Conservation (phyloP, 2,797 vertebrate genomes). For the Eleutherodactylus coqui region DNA sequence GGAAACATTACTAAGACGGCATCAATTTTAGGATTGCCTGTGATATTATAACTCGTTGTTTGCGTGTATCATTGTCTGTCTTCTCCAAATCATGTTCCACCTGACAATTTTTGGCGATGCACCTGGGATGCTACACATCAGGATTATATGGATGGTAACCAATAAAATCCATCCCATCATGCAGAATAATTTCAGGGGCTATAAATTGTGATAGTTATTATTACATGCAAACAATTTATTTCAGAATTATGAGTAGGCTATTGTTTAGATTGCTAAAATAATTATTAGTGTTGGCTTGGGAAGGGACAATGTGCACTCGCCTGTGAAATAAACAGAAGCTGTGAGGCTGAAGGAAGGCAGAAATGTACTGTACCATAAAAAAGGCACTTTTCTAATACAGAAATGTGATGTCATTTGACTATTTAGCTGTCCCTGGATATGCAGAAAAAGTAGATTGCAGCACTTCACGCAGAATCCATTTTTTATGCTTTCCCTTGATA, state of each 20-base stretch:
- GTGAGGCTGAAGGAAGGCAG: not conserved
- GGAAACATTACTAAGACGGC: not conserved
- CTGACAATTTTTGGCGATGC: constrained; percentile 6
- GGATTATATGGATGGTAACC: constrained; percentile 19
- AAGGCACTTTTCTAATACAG: not conserved
- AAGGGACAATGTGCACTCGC: constrained; percentile 8
- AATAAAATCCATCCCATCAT: constrained; percentile 37
- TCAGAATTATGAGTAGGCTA: constrained; percentile 27
- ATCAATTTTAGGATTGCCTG: not conserved
- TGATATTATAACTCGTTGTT: not conserved
- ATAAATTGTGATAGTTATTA: constrained; percentile 54
- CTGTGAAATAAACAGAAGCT: constrained; percentile 42
- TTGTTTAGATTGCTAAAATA: constrained; percentile 49
- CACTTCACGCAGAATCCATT: constrained; percentile 9
- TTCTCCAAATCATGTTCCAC: not conserved
- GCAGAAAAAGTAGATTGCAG: not conserved
- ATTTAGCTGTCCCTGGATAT: constrained; percentile 18
- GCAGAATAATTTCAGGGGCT: constrained; percentile 52
- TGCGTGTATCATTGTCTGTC: not conserved
- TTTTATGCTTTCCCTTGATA: not conserved
- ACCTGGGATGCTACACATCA: constrained; percentile 24
- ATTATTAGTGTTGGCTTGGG: constrained; percentile 49
- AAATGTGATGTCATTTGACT: constrained; percentile 24
- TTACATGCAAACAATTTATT: constrained; percentile 52
- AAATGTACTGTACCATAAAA: constrained; percentile 11